phyloP scores from a whole-genome alignment of 92 coral and sea anemone genomes.

The Zoanthus solanderi region DNA sequence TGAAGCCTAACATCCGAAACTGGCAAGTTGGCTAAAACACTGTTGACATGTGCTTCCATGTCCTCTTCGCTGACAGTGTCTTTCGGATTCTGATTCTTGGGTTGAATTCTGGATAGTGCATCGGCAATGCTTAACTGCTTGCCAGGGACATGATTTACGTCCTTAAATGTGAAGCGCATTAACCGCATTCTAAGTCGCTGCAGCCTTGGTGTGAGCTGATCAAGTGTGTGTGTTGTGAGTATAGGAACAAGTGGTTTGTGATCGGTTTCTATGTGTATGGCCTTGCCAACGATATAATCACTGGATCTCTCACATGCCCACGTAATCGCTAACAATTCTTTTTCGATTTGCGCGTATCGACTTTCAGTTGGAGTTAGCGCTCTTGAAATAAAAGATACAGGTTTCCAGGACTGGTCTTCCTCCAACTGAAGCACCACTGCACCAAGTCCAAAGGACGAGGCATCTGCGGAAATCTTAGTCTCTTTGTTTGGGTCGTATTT shows the following conservation, averaged over 20 bases:
- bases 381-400: background rate
- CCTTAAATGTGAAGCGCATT: conserved; percentile 18
- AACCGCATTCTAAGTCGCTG: no score
- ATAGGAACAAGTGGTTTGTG: background rate
- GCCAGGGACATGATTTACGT: conserved; percentile 27
- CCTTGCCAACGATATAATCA: background rate
- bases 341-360: background rate
- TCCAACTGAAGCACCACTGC: conserved; percentile 20
- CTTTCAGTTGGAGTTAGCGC: background rate
- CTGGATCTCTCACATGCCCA: background rate
- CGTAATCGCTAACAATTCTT: background rate
- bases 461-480: conserved; percentile 45
- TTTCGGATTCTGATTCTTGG: conserved; percentile 2
- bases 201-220: background rate
- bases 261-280: background rate
- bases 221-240: conserved; percentile 28
- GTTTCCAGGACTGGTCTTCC: background rate
- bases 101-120: conserved; percentile 23
- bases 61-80: conserved; percentile 25
- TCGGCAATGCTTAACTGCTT: conserved; percentile 27
- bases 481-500: conserved; percentile 46
- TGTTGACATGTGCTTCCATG: conserved; percentile 2
- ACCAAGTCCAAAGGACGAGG: conserved; percentile 52
- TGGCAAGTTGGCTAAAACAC: conserved; percentile 4
- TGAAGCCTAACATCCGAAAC: conserved; percentile 30